phyloP scores from a whole-genome alignment of 2,888 invertebrate genomes.

The Ectropis crepuscularia region DNA sequence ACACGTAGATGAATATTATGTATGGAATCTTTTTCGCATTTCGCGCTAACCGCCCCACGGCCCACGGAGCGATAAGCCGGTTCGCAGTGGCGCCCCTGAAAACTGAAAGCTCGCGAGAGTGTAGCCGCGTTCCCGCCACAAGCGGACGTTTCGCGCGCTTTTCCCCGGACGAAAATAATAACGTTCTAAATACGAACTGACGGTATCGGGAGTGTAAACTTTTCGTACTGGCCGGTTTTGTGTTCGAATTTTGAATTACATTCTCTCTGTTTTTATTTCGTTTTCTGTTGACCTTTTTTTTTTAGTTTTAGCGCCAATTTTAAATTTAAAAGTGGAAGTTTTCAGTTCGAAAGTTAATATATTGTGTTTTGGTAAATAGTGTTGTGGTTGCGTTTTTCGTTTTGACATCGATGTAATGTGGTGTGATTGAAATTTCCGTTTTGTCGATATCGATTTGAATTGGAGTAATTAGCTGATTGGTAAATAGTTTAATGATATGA shows the following conservation, averaged over 20 bases:
- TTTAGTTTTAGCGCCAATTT: background rate
- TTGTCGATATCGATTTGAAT: background rate
- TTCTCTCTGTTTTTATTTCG: background rate
- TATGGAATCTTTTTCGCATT: too few species aligned
- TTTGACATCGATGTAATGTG: background rate
- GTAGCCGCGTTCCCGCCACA: slow-evolving; percentile 47
- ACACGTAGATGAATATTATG: slow-evolving; percentile 4
- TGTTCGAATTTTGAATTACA: slow-evolving; percentile 1
- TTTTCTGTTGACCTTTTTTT: background rate
- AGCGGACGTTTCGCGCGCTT: slow-evolving; percentile 50
- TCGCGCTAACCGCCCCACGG: background rate
- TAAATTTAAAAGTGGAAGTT: background rate
- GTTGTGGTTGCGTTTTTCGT: slow-evolving; percentile 1
- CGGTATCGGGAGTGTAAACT: slow-evolving; percentile 1
- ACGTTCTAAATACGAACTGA: slow-evolving; percentile 33
- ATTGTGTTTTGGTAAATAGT: background rate
- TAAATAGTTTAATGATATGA: background rate
- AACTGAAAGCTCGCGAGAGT: slow-evolving; percentile 55
- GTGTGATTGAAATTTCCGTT: slow-evolving; percentile 5
- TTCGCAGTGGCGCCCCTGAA: slow-evolving; percentile 42
- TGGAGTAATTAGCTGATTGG: background rate
- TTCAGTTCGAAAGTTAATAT: slow-evolving; percentile 1
- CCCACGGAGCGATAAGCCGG: slow-evolving; percentile 22
- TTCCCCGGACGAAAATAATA: slow-evolving; percentile 9
- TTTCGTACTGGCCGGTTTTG: background rate